Evolutionary conservation across 1,140 invertebrate species (phyloP), one percentile per base, ranked within the genome.

Genomic region (Fragariocoptes setiger): DNA sequence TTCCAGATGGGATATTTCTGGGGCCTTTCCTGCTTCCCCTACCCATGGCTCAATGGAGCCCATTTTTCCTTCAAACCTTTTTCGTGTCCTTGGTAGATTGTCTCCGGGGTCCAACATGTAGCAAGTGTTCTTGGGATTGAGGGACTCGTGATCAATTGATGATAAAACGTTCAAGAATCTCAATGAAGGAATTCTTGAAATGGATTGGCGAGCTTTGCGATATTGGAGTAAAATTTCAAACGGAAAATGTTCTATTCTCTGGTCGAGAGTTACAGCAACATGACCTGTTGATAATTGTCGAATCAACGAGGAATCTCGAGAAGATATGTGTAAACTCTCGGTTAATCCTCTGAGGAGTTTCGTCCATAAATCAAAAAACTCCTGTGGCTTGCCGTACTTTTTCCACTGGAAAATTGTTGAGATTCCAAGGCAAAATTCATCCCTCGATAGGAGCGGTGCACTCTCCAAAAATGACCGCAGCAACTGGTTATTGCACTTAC

Each of bases 131-230:
- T 44, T 43, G 35, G 47, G 42, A 46, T 63, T 44, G 0, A 48
- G n/a, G 12, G 41, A 43, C 20, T 41, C 21, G n/a, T n/a, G n/a
- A 2, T 22, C 19, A 25, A 43, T 21, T 18, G 21, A 3, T 5
- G 22, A 16, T 13, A 43, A 5, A 19, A n/a, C 13, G 36, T 41
- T n/a, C 18, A 68, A 54, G 48, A 74, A 62, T 46, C 73, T 67
- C 3, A 78, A 52, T 20, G 72, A 77, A 21, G 74, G 71, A 51
- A 77, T 65, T 37, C 76, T 61, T 12, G 67, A 67, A 0, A 74
- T 64, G 5, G 71, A 14, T 22, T 46, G 46, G 0, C 39, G 18
- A 8, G 14, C 17, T 12, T 14, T 3, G 1, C 19, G 14, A n/a
- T 36, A 3, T 20, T 8, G 39, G 1, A 41, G 44, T 14, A 47